Evolutionary conservation across 64 coral and sea anemone genomes (phyloP).

Genomic region (Hydrozoanthus tunicans): DNA sequence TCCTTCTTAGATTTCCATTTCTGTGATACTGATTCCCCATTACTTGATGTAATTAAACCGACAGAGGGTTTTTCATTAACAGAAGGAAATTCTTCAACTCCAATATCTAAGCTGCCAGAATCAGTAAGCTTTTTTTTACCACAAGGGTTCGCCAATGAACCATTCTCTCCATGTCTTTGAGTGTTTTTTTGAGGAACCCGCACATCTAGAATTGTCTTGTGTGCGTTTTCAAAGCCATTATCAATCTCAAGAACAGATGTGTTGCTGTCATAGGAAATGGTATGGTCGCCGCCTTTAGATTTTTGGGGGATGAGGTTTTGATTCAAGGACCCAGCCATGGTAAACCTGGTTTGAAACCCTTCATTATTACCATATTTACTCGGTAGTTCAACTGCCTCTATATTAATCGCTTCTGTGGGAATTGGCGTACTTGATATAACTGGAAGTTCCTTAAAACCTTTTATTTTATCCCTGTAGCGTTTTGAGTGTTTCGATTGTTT

Average conservation of each 20-base stretch:
- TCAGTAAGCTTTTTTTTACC: neutral
- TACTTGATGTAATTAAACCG: neutral
- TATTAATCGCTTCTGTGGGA: neutral
- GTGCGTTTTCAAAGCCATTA: neutral
- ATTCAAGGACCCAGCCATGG: neutral
- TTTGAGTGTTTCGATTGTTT: neutral
- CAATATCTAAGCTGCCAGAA: neutral
- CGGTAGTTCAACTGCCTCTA: neutral
- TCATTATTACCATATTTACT: neutral
- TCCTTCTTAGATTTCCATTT: neutral
- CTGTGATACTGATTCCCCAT: neutral
- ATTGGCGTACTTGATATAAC: conserved; percentile 15
- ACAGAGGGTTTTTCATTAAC: neutral
- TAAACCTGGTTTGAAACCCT: neutral
- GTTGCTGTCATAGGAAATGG: neutral
- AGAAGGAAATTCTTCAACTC: neutral
- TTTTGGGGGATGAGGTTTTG: neutral
- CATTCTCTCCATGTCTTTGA: neutral
- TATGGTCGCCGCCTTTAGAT: neutral
- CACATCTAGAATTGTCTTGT: neutral
- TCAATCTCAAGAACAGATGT: neutral
- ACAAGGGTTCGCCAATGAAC: neutral
- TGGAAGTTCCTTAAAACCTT: conserved; percentile 15
- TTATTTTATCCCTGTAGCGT: neutral
- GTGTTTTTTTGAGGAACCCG: neutral